phyloP scores from a whole-genome alignment of 2,888 invertebrate species.

The Allolobophora icterica region DNA sequence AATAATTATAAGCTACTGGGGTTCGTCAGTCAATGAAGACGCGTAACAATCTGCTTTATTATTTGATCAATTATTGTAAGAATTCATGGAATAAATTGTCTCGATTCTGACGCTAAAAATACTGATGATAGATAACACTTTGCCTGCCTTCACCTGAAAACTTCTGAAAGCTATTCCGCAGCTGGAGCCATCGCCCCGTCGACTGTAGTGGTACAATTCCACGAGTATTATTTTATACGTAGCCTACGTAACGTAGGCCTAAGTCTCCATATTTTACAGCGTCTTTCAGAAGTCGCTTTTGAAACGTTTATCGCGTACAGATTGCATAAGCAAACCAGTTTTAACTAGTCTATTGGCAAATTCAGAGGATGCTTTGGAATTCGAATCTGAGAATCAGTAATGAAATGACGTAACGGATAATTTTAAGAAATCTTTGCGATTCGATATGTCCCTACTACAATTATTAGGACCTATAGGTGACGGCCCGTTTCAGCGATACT shows the following conservation, averaged over 20 bases:
- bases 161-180: no score
- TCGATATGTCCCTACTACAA: not conserved
- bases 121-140: no score
- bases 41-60: not conserved
- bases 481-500: not conserved
- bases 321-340: not conserved
- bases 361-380: not conserved
- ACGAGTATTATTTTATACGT: not conserved
- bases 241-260: no score
- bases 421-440: not conserved
- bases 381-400: not conserved
- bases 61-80: not conserved
- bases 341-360: not conserved
- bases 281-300: not conserved
- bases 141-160: no score
- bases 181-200: no score
- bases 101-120: not conserved
- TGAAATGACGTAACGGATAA: not conserved
- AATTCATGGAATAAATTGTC: constrained; percentile 5
- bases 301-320: no score
- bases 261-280: no score
- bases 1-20: no score
- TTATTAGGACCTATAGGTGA: not conserved
- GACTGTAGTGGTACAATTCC: no score
- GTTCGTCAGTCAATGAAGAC: not conserved